phyloP scores from a whole-genome alignment of 2,113 vertebrate genomes.

The Nycticryphes semicollaris region DNA sequence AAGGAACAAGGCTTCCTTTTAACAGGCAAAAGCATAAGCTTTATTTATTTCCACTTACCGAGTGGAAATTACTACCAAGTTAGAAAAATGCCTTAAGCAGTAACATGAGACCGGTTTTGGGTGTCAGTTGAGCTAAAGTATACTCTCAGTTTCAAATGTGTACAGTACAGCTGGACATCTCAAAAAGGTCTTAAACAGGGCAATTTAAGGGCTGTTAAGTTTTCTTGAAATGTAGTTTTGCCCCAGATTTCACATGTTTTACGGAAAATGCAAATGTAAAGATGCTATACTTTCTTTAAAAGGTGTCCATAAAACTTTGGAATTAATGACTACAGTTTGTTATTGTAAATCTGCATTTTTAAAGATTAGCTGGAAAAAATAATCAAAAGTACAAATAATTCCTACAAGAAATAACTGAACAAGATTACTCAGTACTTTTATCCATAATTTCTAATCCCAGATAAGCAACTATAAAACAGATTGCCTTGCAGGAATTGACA shows the following conservation, averaged over 20 bases:
- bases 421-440: not conserved
- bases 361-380: not conserved
- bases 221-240: not conserved
- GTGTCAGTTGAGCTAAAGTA: not conserved
- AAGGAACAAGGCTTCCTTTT: not conserved
- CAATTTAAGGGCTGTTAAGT: not conserved
- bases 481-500: not conserved
- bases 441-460: not conserved
- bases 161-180: not conserved
- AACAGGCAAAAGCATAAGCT: not conserved
- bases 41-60: not conserved
- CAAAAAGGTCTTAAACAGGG: not conserved
- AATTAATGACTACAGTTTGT: not conserved
- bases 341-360: not conserved
- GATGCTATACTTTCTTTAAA: not conserved
- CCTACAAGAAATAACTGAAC: not conserved
- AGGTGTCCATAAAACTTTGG: not conserved
- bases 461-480: not conserved
- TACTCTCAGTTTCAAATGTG: not conserved
- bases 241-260: not conserved
- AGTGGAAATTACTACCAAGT: not conserved
- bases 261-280: not conserved
- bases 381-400: not conserved
- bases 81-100: not conserved
- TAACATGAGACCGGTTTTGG: not conserved